These are phyloP conservation scores for Limenitis camilla DNA, from an alignment of 2,888 invertebrate species.

Conservation along the genomic window DNA sequence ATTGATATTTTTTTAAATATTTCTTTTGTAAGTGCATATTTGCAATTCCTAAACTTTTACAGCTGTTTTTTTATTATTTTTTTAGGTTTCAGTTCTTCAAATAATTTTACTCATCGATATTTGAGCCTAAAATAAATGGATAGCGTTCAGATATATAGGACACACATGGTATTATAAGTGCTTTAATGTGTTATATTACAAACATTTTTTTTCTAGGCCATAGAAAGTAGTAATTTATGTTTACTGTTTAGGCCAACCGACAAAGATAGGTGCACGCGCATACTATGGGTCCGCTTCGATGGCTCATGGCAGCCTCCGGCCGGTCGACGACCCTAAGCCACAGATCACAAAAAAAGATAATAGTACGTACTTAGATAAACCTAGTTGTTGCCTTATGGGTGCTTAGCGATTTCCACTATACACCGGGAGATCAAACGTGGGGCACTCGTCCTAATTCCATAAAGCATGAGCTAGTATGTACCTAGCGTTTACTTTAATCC, in stretches of 20 bases:
- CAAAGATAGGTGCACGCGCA: slow-evolving; percentile 54
- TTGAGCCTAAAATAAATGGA: too few relatives aligned
- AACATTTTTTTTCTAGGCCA: slow-evolving; percentile 33
- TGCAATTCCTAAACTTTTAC: too few relatives aligned
- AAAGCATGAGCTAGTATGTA: too few relatives aligned
- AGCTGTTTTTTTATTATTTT: too few relatives aligned
- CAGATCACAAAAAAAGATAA: slow-evolving; percentile 68
- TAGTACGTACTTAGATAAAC: slow-evolving; percentile 39
- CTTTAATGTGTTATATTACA: background rate
- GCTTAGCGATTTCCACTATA: slow-evolving; percentile 17
- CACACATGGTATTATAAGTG: too few relatives aligned
- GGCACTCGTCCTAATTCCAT: background rate
- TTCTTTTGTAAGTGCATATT: too few relatives aligned
- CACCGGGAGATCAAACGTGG: background rate
- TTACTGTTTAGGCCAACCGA: slow-evolving; percentile 35
- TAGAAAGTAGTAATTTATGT: slow-evolving; percentile 34
- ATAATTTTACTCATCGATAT: too few relatives aligned
- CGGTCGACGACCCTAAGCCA: slow-evolving; percentile 63
- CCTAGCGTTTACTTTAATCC: background rate
- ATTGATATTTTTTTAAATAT: too few relatives aligned
- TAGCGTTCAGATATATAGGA: too few relatives aligned
- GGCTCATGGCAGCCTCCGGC: slow-evolving; percentile 61
- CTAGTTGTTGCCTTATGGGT: slow-evolving; percentile 20
- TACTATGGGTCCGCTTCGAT: slow-evolving; percentile 49
- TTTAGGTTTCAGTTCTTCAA: too few relatives aligned